A percentile compares a stretch with the other conserved stretches of the same genome.
These are phyloP conservation scores for Hirudinaria manillensis DNA, from an alignment of 2,888 invertebrate species.

Conservation along the genomic window DNA sequence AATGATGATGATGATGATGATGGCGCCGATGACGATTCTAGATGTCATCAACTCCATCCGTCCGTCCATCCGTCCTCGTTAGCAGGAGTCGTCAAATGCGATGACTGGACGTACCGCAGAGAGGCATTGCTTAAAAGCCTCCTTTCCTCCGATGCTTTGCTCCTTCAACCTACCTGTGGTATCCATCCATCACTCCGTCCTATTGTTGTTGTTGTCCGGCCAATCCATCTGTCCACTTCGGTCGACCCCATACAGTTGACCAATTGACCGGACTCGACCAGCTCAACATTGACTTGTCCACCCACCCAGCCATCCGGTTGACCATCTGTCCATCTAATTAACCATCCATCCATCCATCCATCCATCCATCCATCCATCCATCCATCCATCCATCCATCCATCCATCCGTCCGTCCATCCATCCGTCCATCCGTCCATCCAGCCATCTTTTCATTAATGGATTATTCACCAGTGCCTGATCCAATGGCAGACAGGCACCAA, in stretches of 20 bases:
- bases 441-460: too few species aligned
- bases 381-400: neutral
- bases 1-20: neutral
- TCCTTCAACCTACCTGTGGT: neutral
- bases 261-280: neutral
- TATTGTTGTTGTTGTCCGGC: too few species aligned
- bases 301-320: neutral
- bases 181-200: neutral
- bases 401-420: neutral
- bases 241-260: neutral
- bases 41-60: neutral
- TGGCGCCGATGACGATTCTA: neutral
- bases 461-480: too few species aligned
- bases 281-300: neutral
- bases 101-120: neutral
- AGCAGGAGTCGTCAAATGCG: neutral
- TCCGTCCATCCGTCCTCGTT: neutral
- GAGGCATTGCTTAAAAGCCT: constrained; percentile 7
- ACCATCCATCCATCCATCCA: constrained; percentile 2
- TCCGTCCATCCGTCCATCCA: neutral
- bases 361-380: neutral
- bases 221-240: neutral
- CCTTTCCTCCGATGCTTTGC: neutral
- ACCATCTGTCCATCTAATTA: too few species aligned
- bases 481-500: too few species aligned